These are phyloP conservation scores for Ibidorhyncha struthersii DNA, from an alignment of 2,113 vertebrate species.

Conservation along the genomic window DNA sequence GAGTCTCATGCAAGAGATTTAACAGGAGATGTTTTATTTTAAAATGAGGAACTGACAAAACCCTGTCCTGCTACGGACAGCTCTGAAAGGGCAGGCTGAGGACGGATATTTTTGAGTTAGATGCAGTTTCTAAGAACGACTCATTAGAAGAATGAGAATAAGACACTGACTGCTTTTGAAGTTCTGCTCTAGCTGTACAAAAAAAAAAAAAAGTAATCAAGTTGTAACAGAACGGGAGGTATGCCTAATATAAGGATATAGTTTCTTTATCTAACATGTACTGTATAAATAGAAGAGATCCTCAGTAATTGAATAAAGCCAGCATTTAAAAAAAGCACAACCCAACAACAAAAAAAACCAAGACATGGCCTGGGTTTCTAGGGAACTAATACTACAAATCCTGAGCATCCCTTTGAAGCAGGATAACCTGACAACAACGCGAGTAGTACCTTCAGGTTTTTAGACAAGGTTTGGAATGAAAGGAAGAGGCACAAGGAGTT, in stretches of 20 bases:
- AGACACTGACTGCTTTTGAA: not conserved
- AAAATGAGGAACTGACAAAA: not conserved
- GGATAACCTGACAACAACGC: not conserved
- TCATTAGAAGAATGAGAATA: not conserved
- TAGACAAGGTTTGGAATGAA: not conserved
- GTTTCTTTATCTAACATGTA: not conserved
- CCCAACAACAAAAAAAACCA: too few relatives aligned
- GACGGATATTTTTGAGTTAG: not conserved
- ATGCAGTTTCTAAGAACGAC: not conserved
- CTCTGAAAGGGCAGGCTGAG: not conserved
- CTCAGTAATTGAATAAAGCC: not conserved
- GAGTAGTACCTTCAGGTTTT: not conserved
- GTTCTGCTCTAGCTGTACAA: not conserved
- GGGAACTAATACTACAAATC: not conserved
- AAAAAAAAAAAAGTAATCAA: not conserved
- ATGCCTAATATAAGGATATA: not conserved
- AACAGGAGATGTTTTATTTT: not conserved
- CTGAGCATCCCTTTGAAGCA: not conserved
- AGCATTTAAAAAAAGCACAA: not conserved
- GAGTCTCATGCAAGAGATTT: not conserved
- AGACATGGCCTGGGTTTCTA: not conserved
- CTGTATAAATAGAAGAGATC: not conserved
- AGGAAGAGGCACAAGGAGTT: not conserved
- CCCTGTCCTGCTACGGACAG: not conserved
- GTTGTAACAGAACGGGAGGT: not conserved